Base-by-base conservation (phyloP, 2,797 vertebrate species). In the Meriones psammophilus region DNA sequence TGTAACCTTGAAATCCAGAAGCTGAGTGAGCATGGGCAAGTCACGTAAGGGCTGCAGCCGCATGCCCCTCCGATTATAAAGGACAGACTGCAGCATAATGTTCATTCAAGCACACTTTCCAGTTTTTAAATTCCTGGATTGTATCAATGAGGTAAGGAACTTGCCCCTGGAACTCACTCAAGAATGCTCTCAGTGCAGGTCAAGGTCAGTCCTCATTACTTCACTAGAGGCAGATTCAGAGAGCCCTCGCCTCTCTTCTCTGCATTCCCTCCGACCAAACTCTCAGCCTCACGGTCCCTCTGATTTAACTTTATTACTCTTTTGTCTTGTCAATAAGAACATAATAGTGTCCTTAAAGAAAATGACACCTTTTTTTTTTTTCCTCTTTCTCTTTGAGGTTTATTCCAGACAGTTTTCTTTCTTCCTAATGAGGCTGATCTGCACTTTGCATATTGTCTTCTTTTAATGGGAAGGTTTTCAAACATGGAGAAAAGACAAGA, bases 261-360 rank as follows among this genome's bases (percentile, higher is more conserved):
- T 88, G 68, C 86, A 91, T 97, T 97, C 95, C 80, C 93, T 97
- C 88, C 92, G 94, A 92, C 91, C 94, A 87, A 94, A 96, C 77
- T 83, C 84, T 89, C 94, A 96, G 88, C 92, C 93, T 92, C 96
- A 92, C 62, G 80, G 92, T 94, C 86, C 78, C 95, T 98, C 96
- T 98, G 97, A 98, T 98, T 98, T 97, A 98, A 98, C 95, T 96
- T 95, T 96, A 97, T 98, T 98, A 97, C 74, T 98, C 96, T 97
- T 98, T 97, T 98, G 97, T 98, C 97, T 98, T 92, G 91, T 96
- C 97, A 94, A 97, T 91, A 97, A 86, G 94, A 97, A 89, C 94
- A 88, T 95, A 97, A 96, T 97, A 81, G 78, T 96, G 98, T 98
- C 95, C 95, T 36, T 1, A 76, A 98, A 97, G 86, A 92, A 98